Evolutionary conservation across 2,888 invertebrate genomes (phyloP), one percentile per base, ranked within the genome.

Genomic region (Xiphydria camelus): DNA sequence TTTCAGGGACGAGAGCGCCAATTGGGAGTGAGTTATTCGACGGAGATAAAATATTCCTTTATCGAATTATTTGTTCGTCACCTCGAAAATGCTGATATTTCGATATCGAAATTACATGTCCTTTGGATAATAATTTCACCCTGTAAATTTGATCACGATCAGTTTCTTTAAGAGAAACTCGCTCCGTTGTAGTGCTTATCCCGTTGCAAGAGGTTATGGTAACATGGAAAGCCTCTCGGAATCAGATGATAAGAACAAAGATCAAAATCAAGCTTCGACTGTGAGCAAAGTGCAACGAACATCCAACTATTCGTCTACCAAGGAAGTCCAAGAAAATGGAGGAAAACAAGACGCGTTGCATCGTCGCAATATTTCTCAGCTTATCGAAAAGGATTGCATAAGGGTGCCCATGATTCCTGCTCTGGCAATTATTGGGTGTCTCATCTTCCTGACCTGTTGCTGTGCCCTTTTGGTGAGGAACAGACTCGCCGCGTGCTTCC

Each of bases 401-500:
- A 29, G 14, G 6, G 12, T 29, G 12, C 12, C 29, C 2, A 29
- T 9, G 1, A 29, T 29, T 29, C 5, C 29, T 14, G 44, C 57
- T 2, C 34, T 53, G 22, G 31, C 49, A 4, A 39, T 53, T 4
- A 37, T 63, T 2, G 53, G 42, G 12, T 44, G 38, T 20, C 49
- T 56, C 17, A 32, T 61, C 19, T 23, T 55, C 3, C 7, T 54
- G 4, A 53, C 53, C 12, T 61, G 63, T 31, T 57, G 53, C 31
- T 61, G 62, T 35, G 45, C 59, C 9, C 36, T 61, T 5, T 56
- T 45, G 18, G 41, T 62, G 14, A 47, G 57, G 35, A 54, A 51
- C 38, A 51, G 54, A 23, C 31, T 62, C 4, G 45, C 49, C 3
- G 41, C 47, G 3, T 56, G 51, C 15, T 39, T 49, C 18, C 41